These are phyloP conservation scores for Phenacoccus solenopsis DNA, from an alignment of 1,140 invertebrate species.

Conservation along the genomic window DNA sequence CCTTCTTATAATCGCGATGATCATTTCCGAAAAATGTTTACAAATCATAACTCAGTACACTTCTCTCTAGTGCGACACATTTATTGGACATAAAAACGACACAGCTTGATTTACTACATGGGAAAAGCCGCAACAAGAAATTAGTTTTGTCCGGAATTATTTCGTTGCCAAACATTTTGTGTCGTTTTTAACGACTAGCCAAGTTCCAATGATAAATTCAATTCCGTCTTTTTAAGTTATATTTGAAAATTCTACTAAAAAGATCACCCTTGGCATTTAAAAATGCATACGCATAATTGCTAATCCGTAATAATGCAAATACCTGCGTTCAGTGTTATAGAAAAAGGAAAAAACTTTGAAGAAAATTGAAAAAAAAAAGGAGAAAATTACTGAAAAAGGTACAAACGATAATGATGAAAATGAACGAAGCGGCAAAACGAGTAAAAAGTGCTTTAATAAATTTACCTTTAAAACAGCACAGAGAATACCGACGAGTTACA, in stretches of 20 bases:
- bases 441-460: constrained; percentile 13
- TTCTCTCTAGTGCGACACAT: not conserved
- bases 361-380: not conserved
- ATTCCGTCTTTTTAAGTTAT: too few relatives aligned
- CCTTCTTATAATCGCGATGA: not conserved
- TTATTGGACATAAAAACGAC: not conserved
- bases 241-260: too few relatives aligned
- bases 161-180: not conserved
- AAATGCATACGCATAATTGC: too few relatives aligned
- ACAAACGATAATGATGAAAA: constrained; percentile 6
- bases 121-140: not conserved
- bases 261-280: too few relatives aligned
- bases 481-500: not conserved
- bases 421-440: not conserved
- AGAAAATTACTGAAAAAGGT: not conserved
- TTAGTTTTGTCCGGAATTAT: not conserved
- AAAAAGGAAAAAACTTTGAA: not conserved
- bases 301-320: not conserved
- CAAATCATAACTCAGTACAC: not conserved
- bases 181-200: not conserved
- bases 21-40: not conserved
- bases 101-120: not conserved
- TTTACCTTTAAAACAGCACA: not conserved
- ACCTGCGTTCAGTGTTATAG: too few relatives aligned
- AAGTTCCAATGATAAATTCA: not conserved